Evolutionary conservation across 1,140 invertebrate genomes (phyloP).

Genomic region (Drosophila lacertosa): DNA sequence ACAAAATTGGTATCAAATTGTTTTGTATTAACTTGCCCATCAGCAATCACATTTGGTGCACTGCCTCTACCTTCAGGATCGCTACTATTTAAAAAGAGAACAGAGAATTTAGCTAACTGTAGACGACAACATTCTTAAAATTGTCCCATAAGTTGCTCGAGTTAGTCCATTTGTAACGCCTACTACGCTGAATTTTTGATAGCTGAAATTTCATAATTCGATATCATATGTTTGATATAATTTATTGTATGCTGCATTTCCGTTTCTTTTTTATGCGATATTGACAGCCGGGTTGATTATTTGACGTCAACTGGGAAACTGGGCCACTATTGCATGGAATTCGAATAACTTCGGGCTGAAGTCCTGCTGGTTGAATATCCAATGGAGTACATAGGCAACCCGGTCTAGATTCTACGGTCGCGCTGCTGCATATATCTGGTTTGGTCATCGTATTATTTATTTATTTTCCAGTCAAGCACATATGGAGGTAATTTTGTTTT

Average conservation of each 20-base stretch:
- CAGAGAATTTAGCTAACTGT: slow-evolving; percentile 5
- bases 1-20: no score
- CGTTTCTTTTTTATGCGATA: background rate
- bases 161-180: slow-evolving; percentile 9
- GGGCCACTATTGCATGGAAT: background rate
- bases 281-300: slow-evolving; percentile 1
- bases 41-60: slow-evolving; percentile 18
- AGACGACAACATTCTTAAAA: background rate
- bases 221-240: background rate
- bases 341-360: slow-evolving; percentile 19
- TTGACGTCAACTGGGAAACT: background rate
- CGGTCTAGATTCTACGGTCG: background rate
- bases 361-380: background rate
- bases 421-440: background rate
- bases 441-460: background rate
- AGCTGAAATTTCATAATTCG: no score
- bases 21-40: slow-evolving; percentile 48
- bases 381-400: background rate
- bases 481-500: slow-evolving; percentile 6
- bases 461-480: background rate
- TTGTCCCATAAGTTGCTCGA: background rate
- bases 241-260: slow-evolving; percentile 31
- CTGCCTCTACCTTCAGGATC: background rate
- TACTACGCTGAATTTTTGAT: slow-evolving; percentile 4
- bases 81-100: background rate